These are phyloP conservation scores for Alaudala cheleensis DNA, from an alignment of 2,113 vertebrate genomes.

Conservation along the genomic window DNA sequence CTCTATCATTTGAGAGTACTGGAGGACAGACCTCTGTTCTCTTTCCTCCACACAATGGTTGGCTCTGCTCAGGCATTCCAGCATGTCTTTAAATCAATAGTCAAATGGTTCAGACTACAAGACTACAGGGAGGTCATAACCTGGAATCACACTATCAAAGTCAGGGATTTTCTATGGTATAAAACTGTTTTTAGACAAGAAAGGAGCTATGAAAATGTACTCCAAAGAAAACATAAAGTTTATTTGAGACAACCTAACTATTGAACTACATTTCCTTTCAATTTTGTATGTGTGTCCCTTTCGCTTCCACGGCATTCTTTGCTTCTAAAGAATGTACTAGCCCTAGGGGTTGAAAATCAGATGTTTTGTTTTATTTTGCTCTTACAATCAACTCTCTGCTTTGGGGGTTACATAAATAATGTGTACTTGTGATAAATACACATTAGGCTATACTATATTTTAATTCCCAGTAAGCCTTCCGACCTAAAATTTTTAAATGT, in stretches of 20 bases:
- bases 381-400: not conserved
- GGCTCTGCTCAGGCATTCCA: not conserved
- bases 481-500: not conserved
- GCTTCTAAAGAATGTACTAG: not conserved
- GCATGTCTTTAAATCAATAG: not conserved
- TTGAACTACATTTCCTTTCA: not conserved
- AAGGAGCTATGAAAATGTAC: not conserved
- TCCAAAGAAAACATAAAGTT: not conserved
- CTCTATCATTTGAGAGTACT: not conserved
- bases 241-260: not conserved
- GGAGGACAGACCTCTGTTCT: not conserved
- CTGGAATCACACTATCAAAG: not conserved
- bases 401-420: fast-evolving
- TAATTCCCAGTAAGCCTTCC: not conserved
- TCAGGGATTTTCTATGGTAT: not conserved
- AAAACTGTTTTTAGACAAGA: not conserved
- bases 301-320: not conserved
- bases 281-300: not conserved
- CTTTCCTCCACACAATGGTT: not conserved
- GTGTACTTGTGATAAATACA: not conserved
- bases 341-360: not conserved
- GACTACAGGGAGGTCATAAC: not conserved
- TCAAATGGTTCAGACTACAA: not conserved
- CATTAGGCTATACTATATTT: not conserved
- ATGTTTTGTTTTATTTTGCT: not conserved